Percentiles rank a stretch among this genome's conserved stretches.
These are phyloP conservation scores for Nomada ruficornis DNA, from an alignment of 2,888 invertebrate species.

Conservation along the genomic window DNA sequence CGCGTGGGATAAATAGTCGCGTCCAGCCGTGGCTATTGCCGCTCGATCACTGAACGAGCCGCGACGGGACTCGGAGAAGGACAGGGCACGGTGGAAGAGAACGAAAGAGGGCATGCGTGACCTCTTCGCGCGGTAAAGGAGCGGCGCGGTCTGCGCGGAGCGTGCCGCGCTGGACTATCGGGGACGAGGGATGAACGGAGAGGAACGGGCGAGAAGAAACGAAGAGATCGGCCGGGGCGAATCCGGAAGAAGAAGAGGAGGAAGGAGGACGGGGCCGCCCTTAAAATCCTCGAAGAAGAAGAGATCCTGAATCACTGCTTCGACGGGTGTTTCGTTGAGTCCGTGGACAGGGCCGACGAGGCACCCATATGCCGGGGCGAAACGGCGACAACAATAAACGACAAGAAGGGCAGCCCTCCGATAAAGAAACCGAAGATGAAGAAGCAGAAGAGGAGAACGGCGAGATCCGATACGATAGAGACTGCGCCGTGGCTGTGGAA, in stretches of 20 bases:
- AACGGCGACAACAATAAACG: conserved; percentile 31
- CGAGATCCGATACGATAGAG: conserved; percentile 49
- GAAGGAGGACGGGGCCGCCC: conserved; percentile 27
- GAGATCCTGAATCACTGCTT: conserved; percentile 37
- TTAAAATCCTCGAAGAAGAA: neutral
- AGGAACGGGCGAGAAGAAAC: conserved; percentile 13
- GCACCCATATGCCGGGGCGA: conserved; percentile 24
- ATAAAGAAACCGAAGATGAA: conserved; percentile 37
- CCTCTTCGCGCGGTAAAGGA: conserved; percentile 56
- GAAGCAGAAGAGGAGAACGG: conserved; percentile 41
- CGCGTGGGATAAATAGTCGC: conserved; percentile 71
- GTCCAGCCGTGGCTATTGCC: conserved; percentile 65
- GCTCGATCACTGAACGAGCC: conserved; percentile 64
- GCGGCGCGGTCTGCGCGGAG: conserved; percentile 48
- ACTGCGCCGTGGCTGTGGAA: conserved; percentile 42
- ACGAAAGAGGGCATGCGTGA: conserved; percentile 65
- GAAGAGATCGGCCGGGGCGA: neutral
- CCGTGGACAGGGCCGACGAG: conserved; percentile 41
- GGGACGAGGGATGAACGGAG: conserved; percentile 33
- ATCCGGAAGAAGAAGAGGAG: neutral
- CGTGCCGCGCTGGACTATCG: conserved; percentile 37
- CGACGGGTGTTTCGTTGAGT: conserved; percentile 54
- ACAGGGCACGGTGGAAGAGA: conserved; percentile 50
- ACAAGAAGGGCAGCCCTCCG: conserved; percentile 21
- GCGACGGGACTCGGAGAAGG: conserved; percentile 42